phyloP scores from a whole-genome alignment of 1,140 invertebrate genomes.

The Pseudomyrmex concolor region DNA sequence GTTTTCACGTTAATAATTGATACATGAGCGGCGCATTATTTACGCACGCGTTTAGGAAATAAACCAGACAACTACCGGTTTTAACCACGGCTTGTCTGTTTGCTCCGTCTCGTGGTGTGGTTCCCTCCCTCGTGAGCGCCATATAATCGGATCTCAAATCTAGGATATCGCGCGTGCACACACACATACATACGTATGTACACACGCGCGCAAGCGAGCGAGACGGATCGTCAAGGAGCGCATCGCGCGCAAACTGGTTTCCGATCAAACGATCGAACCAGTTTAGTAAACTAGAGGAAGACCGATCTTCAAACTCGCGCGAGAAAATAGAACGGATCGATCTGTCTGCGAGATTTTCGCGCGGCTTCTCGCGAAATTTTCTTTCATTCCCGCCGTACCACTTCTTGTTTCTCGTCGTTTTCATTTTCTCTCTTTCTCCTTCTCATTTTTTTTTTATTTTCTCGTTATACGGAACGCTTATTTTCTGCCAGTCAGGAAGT shows the following conservation, averaged over 20 bases:
- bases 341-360: slow-evolving; percentile 44
- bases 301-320: slow-evolving; percentile 44
- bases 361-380: neutral
- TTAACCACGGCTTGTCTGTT: slow-evolving; percentile 45
- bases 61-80: slow-evolving; percentile 59
- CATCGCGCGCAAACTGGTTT: slow-evolving; percentile 68
- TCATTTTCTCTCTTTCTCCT: neutral
- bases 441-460: neutral
- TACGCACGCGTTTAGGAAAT: slow-evolving; percentile 35
- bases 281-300: slow-evolving; percentile 61
- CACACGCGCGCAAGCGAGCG: slow-evolving; percentile 52
- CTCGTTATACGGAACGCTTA: neutral
- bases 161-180: slow-evolving; percentile 60
- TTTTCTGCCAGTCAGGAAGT: slow-evolving; percentile 29
- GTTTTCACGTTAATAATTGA: slow-evolving; percentile 21
- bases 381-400: neutral
- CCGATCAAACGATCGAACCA: slow-evolving; percentile 68
- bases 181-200: neutral
- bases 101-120: slow-evolving; percentile 13
- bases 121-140: slow-evolving; percentile 29
- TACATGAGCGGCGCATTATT: slow-evolving; percentile 8
- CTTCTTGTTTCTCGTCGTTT: neutral
- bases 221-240: slow-evolving; percentile 55
- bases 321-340: slow-evolving; percentile 63
- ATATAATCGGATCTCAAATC: slow-evolving; percentile 69